Percentiles rank a stretch among this genome's conserved stretches.
These are phyloP conservation scores for Rousettus madagascariensis DNA, from an alignment of 2,797 vertebrate genomes.

Conservation along the genomic window DNA sequence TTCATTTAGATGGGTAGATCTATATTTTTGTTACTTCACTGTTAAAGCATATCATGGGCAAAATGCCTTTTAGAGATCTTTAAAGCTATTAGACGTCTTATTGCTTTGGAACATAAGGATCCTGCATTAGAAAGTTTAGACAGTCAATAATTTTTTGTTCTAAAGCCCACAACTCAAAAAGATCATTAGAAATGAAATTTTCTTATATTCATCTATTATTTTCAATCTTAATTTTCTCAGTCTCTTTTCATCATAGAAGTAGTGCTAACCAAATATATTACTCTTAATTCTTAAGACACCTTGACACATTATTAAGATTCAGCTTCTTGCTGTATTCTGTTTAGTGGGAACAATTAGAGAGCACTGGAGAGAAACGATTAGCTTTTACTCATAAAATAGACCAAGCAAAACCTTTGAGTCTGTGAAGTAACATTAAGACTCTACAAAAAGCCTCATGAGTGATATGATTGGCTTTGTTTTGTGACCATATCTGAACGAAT, in stretches of 20 bases:
- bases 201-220: conserved; percentile 49
- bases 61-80: conserved; percentile 68
- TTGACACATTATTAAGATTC: conserved; percentile 37
- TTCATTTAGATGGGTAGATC: conserved; percentile 81
- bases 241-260: conserved; percentile 47
- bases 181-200: conserved; percentile 62
- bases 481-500: neutral
- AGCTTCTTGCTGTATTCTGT: conserved; percentile 66
- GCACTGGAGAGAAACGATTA: conserved; percentile 60
- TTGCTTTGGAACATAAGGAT: conserved; percentile 63
- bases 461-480: neutral
- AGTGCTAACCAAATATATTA: conserved; percentile 33
- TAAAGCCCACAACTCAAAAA: conserved; percentile 22
- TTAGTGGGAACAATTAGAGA: conserved; percentile 50
- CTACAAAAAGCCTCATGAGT: neutral
- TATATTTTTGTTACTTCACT: conserved; percentile 83
- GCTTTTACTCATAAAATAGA: conserved; percentile 44
- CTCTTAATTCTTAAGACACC: conserved; percentile 32
- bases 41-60: conserved; percentile 66
- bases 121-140: conserved; percentile 56
- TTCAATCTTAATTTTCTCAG: conserved; percentile 67
- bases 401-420: conserved; percentile 30
- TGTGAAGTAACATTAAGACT: neutral
- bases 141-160: conserved; percentile 58
- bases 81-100: conserved; percentile 65